phyloP scores from a whole-genome alignment of 2,797 vertebrate species.

The Australoheros facetus region DNA sequence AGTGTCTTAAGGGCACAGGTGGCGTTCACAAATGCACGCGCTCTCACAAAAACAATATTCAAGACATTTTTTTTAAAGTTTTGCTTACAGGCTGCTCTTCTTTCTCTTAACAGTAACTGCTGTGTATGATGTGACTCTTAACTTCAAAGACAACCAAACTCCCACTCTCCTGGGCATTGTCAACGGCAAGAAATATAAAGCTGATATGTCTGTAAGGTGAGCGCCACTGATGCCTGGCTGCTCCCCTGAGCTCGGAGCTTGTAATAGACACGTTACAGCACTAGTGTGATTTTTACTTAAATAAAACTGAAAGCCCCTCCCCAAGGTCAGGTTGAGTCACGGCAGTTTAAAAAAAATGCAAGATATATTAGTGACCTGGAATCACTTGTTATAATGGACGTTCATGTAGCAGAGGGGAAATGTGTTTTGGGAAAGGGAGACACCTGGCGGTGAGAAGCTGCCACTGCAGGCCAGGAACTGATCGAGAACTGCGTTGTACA shows the following conservation, averaged over 20 bases:
- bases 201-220: constrained; percentile 95
- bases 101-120: constrained; percentile 83
- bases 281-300: neutral
- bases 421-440: neutral
- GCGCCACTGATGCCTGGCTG: neutral
- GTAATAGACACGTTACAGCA: neutral
- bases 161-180: constrained; percentile 95
- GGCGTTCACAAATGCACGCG: neutral
- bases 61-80: neutral
- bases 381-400: constrained; percentile 6
- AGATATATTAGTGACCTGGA: neutral
- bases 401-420: neutral
- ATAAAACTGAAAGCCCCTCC: neutral
- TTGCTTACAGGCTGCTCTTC: neutral
- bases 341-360: neutral
- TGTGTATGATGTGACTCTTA: constrained; percentile 96
- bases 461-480: neutral
- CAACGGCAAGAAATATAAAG: constrained; percentile 94
- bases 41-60: neutral
- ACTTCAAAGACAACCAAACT: constrained; percentile 96
- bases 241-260: neutral
- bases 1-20: constrained; percentile 98
- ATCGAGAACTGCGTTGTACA: neutral
- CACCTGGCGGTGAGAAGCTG: constrained; percentile 26
- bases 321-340: neutral